These are phyloP conservation scores for Drosophila anomalata DNA, from an alignment of 2,888 invertebrate species.

Conservation along the genomic window DNA sequence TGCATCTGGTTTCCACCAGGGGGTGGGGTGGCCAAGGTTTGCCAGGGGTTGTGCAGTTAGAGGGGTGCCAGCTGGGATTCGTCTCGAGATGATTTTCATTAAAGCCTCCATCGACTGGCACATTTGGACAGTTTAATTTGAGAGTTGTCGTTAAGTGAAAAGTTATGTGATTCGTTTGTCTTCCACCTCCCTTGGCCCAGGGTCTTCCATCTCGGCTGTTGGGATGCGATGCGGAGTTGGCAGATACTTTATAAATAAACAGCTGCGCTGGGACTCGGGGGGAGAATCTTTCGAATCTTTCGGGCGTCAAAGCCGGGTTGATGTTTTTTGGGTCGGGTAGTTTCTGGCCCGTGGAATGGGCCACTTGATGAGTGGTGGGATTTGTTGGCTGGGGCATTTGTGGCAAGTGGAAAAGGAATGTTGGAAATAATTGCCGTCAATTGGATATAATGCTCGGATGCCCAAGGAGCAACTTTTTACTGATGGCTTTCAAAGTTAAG, in stretches of 20 bases:
- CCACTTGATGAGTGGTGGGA: slow-evolving; percentile 38
- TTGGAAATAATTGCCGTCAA: slow-evolving; percentile 35
- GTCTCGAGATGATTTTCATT: slow-evolving; percentile 33
- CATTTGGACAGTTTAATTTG: slow-evolving; percentile 78
- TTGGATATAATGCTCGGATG: slow-evolving; percentile 29
- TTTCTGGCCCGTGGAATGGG: slow-evolving; percentile 19
- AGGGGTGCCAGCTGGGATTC: slow-evolving; percentile 26
- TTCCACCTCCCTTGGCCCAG: slow-evolving; percentile 16
- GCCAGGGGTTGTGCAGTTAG: slow-evolving; percentile 38
- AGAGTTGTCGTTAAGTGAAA: slow-evolving; percentile 73
- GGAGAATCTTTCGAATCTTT: slow-evolving; percentile 9
- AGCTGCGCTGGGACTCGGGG: slow-evolving; percentile 22
- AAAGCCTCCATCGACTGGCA: slow-evolving; percentile 41
- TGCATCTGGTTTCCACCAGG: slow-evolving; percentile 48
- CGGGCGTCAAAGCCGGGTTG: slow-evolving; percentile 9
- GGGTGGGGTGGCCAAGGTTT: neutral
- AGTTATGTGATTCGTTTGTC: slow-evolving; percentile 68
- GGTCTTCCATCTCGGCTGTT: slow-evolving; percentile 13
- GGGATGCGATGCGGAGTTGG: slow-evolving; percentile 19
- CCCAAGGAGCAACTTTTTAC: neutral
- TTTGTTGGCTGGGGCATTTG: slow-evolving; percentile 23
- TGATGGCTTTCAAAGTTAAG: neutral
- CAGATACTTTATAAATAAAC: slow-evolving; percentile 43
- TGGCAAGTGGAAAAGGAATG: slow-evolving; percentile 36
- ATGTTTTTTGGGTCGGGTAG: slow-evolving; percentile 15